Percentiles rank a stretch among this genome's conserved stretches.
phyloP scores from a whole-genome alignment of 2,113 vertebrate genomes.

The Lagopus leucura region DNA sequence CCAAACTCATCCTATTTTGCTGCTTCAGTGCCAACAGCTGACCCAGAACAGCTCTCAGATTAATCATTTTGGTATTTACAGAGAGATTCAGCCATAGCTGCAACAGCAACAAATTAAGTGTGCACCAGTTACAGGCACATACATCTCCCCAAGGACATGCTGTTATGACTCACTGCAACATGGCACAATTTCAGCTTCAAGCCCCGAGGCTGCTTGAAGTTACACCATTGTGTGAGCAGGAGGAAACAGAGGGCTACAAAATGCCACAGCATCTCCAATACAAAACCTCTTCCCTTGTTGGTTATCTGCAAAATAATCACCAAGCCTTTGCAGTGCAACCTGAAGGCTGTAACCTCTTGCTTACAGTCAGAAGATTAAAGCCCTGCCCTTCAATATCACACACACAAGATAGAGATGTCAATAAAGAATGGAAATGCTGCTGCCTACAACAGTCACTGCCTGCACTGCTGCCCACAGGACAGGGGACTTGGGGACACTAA shows the following conservation, averaged over 20 bases:
- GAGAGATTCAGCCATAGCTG: not conserved
- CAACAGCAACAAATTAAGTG: not conserved
- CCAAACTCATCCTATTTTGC: not conserved
- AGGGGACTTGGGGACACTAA: not conserved
- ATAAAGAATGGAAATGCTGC: not conserved
- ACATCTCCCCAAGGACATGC: not conserved
- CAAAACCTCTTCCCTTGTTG: not conserved
- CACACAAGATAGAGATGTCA: not conserved
- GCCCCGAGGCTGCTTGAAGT: not conserved
- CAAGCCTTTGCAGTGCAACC: not conserved
- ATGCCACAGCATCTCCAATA: not conserved
- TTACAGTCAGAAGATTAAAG: not conserved
- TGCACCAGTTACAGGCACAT: not conserved
- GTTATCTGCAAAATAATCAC: not conserved
- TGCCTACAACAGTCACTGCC: not conserved
- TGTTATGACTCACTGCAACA: accelerated
- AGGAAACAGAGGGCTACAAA: not conserved
- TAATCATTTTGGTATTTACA: not conserved
- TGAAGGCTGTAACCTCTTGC: not conserved
- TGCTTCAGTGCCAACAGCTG: not conserved
- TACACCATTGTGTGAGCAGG: accelerated
- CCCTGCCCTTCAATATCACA: accelerated
- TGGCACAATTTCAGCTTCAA: not conserved
- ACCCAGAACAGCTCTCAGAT: not conserved
- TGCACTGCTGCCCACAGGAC: not conserved